Evolutionary conservation across 2,113 vertebrate genomes (phyloP), one percentile per base, ranked within the genome.

Genomic region (Pandion haliaetus): DNA sequence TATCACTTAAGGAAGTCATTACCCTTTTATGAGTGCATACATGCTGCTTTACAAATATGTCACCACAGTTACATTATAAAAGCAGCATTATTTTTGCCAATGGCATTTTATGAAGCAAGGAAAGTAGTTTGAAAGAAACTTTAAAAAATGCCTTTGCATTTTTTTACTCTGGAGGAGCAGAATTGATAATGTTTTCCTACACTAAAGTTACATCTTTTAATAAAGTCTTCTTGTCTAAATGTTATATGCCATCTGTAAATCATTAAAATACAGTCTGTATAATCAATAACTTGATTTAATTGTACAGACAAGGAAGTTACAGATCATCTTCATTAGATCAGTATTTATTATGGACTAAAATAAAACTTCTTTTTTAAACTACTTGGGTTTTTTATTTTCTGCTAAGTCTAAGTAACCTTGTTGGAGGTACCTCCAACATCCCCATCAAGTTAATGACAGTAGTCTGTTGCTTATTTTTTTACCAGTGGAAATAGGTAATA

Each of bases 1-100:
- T 97, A 97, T 97, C 96, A 98, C 96, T 98, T 97, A 98, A 98
- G 95, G 94, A 98, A 97, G 94, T 97, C 63, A 84, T 98, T 98
- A 96, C 92, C 84, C 86, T 98, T 98, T 98, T 97, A 98, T 97
- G 98, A 98, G 92, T 89, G 91, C 92, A 97, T 97, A 73, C 98
- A 97, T 96, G 96, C 95, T 97, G 97, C 91, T 98, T 98, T 98
- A 97, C 92, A 96, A 97, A 98, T 98, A 97, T 88, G 95, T 95
- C 93, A 93, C 94, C 94, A 93, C 94, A 95, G 94, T 95, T 97
- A 91, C 86, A 97, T 95, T 97, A 97, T 92, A 97, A 97, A 97
- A 34, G 26, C 73, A 89, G 83, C 69, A 93, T 96, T 97, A 93
- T 98, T 98, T 97, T 98, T 97, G 88, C 96, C 93, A 97, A 82